phyloP scores from a whole-genome alignment of 2,113 vertebrate genomes.

The western clawed frog (Xenopus tropicalis) region DNA sequence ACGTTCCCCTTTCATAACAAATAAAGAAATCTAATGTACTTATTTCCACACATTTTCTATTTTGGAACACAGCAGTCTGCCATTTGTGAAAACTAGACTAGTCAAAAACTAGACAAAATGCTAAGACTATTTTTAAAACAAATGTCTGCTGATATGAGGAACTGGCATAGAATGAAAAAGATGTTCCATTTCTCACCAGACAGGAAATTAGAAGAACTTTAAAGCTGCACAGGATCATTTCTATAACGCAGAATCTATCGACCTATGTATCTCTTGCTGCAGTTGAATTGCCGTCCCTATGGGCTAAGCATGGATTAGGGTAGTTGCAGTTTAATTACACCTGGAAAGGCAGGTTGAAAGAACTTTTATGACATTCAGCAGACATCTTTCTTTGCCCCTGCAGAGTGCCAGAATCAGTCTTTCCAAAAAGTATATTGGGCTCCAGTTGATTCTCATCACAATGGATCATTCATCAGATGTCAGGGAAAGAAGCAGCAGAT shows the following conservation, averaged over 20 bases:
- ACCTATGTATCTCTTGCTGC: too few relatives aligned
- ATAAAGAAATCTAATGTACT: background rate
- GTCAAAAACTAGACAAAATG: slow-evolving; percentile 14
- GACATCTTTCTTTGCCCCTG: background rate
- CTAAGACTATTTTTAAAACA: slow-evolving; percentile 34
- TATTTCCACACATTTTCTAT: slow-evolving; percentile 9
- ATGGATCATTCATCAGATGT: slow-evolving; percentile 22
- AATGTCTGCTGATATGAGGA: slow-evolving; percentile 21
- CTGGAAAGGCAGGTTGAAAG: too few relatives aligned
- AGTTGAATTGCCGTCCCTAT: too few relatives aligned
- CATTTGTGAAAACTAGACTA: slow-evolving; percentile 7
- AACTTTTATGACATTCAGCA: too few relatives aligned
- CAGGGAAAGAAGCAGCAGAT: slow-evolving; percentile 26
- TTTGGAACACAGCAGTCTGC: slow-evolving; percentile 7
- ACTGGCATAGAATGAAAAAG: slow-evolving; percentile 9
- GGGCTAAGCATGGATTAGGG: too few relatives aligned
- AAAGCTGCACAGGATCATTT: too few relatives aligned
- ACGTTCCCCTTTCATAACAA: background rate
- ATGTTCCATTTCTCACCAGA: slow-evolving; percentile 7
- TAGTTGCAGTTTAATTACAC: too few relatives aligned
- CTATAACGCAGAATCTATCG: too few relatives aligned
- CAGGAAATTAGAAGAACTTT: background rate
- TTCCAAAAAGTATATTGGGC: slow-evolving; percentile 7
- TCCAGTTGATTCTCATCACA: slow-evolving; percentile 13
- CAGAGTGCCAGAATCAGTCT: background rate